Evolutionary conservation across 2,797 vertebrate species (phyloP), one percentile per base, ranked within the genome.

Genomic region (Ceyx erithaca): DNA sequence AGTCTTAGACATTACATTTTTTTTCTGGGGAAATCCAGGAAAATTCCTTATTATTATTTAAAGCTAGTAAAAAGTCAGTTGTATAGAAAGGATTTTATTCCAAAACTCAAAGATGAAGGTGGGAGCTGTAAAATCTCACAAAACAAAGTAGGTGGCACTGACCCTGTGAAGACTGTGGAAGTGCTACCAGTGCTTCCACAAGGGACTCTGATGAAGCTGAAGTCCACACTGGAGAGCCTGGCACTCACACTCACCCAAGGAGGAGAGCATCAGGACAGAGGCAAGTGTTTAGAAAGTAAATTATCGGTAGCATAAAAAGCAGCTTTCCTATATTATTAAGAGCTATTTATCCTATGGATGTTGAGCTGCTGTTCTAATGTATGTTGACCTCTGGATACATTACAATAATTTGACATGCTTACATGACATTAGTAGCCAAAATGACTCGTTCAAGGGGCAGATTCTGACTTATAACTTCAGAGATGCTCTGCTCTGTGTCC

Each of bases 361-460:
- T 81, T 77, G 75, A 94, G 80, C 68, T 90, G 64, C 67, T 90
- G 40, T 91, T 94, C 69, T 91, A 81, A 86, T 61, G 30, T 28
- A 84, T 45, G 48, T 69, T 94, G 88, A 93, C 90, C 88, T 96
- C 85, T 80, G 84, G 68, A 84, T 90, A 92, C 57, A 92, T 87
- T 88, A 80, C 68, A 87, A 75, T 91, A 92, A 92, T 90, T 75
- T 92, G 58, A 87, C 79, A 48, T 93, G 82, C 75, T 77, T 86
- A 57, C 43, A 76, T 55, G 84, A 25, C 23, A 4, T 92, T 92
- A 90, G 77, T 82, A 95, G 51, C 51, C 48, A 66, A 43, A 86
- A 46, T 58, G 76, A 92, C 59, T 90, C 84, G 80, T 82, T 72
- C 20, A 7, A 76, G 71, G 92, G 66, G 35, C 2, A 2, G 62